Evolutionary conservation across 2,113 vertebrate species (phyloP), one percentile per base, ranked within the genome.

Genomic region (Toxotes jaculatrix): DNA sequence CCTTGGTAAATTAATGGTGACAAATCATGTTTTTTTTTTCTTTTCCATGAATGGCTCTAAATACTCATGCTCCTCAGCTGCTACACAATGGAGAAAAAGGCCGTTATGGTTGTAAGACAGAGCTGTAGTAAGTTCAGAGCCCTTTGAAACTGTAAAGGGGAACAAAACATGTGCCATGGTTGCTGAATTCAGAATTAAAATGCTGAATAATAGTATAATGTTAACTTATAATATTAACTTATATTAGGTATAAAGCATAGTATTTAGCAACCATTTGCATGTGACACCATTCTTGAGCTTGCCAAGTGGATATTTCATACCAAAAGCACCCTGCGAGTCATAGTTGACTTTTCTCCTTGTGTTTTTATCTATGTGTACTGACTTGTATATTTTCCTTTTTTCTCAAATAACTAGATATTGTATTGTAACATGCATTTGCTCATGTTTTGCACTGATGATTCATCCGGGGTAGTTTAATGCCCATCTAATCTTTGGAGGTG

Each of bases 1-100:
- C 23, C 17, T 23, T 13, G 12, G 72, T 77, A 65, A 76, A 75
- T 72, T 63, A 56, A 68, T 79, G 17, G 19, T 53, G 38, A 45
- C 3, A 38, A 71, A 66, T 36, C 12, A 9, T 23, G 47, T 61
- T 66, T 47, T 36, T 17, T 32, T 60, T 32, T 45, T 42, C n/a
- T 64, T 47, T 38, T 55, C 17, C 14, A 36, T 47, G 3, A 43
- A 55, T 21, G 7, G 55, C n/a, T 73, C 14, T 31, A 64, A 34
- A 45, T 34, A 63, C 16, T 23, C 59, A 65, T 27, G 23, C 57
- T 4, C 59, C 32, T 72, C 23, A 10, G 13, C 38, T 27, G 12
- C 16, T 5, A 23, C 32, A 23, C n/a, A 27, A 23, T 7, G 21
- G 40, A 42, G 6, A 10, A 14, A 49, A 59, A n/a, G 13, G 40